Evolutionary conservation across 2,797 vertebrate genomes (phyloP).

Genomic region (Poecilia velifera): DNA sequence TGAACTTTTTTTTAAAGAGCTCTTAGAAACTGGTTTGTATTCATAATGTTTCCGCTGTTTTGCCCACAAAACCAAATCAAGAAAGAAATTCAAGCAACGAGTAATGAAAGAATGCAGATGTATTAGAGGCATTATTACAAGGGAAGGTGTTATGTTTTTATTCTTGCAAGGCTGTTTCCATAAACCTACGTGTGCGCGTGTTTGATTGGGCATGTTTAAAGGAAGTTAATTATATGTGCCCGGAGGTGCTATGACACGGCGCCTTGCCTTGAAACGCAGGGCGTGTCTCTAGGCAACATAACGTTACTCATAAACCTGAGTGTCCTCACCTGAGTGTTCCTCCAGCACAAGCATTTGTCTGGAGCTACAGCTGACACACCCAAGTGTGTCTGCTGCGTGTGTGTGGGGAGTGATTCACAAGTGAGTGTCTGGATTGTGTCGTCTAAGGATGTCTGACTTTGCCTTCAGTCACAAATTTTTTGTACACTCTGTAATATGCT

Average conservation of each 20-base stretch:
- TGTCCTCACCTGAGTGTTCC: slow-evolving; percentile 12
- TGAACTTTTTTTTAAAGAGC: slow-evolving; percentile 18
- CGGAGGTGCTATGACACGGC: slow-evolving; percentile 52
- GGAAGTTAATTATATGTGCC: slow-evolving; percentile 69
- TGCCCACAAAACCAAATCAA: slow-evolving; percentile 15
- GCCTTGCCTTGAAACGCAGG: slow-evolving; percentile 54
- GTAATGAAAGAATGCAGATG: slow-evolving; percentile 17
- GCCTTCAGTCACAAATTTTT: slow-evolving; percentile 33
- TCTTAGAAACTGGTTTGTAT: slow-evolving; percentile 30
- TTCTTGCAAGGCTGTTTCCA: slow-evolving; percentile 14
- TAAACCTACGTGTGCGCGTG: slow-evolving; percentile 9
- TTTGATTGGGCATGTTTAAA: slow-evolving; percentile 48
- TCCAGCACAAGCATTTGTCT: slow-evolving; percentile 4
- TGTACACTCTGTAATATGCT: slow-evolving; percentile 10
- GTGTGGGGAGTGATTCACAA: slow-evolving; percentile 82
- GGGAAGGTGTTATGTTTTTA: not conserved
- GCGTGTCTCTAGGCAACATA: slow-evolving; percentile 62
- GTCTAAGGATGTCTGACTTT: slow-evolving; percentile 66
- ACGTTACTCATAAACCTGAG: slow-evolving; percentile 66
- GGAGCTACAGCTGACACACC: slow-evolving; percentile 50
- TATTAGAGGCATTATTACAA: not conserved
- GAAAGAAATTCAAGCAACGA: slow-evolving; percentile 3
- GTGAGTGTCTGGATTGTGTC: slow-evolving; percentile 75
- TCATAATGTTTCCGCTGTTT: slow-evolving; percentile 15
- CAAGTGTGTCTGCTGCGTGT: slow-evolving; percentile 56